These are phyloP conservation scores for Sebastes dallii DNA, from an alignment of 2,797 vertebrate genomes.

Conservation along the genomic window DNA sequence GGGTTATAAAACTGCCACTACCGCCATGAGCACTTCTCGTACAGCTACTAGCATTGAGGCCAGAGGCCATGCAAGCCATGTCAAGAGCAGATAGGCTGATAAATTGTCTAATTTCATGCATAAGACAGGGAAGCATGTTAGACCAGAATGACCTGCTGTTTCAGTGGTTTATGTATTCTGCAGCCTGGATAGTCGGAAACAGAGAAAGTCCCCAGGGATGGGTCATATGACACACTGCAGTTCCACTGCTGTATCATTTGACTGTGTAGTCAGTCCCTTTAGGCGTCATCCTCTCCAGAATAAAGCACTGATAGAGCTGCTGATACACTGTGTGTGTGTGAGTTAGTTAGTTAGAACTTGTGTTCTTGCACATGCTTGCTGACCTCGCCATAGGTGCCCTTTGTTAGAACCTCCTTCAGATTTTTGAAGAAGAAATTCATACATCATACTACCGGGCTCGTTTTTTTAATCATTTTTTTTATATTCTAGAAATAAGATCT, in stretches of 20 bases:
- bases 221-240: constrained; percentile 75
- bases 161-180: constrained; percentile 45
- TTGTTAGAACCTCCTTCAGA: background rate
- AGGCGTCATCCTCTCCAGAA: constrained; percentile 67
- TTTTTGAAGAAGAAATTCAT: background rate
- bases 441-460: background rate
- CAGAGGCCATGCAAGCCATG: constrained; percentile 39
- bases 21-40: constrained; percentile 47
- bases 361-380: background rate
- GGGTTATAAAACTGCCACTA: constrained; percentile 33
- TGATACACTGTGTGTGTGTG: too few species aligned
- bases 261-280: constrained; percentile 69
- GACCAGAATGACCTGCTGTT: constrained; percentile 56
- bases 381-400: background rate
- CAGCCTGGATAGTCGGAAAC: constrained; percentile 54
- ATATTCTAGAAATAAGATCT: background rate
- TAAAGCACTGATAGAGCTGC: constrained; percentile 49
- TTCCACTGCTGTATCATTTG: constrained; percentile 74
- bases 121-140: constrained; percentile 31
- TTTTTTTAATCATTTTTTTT: background rate
- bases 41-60: constrained; percentile 18
- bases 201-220: constrained; percentile 64
- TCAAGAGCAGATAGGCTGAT: constrained; percentile 52
- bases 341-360: background rate
- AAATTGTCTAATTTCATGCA: constrained; percentile 62